Conservation (phyloP, 2,888 invertebrate genomes). For the Acrobasis repandana region DNA sequence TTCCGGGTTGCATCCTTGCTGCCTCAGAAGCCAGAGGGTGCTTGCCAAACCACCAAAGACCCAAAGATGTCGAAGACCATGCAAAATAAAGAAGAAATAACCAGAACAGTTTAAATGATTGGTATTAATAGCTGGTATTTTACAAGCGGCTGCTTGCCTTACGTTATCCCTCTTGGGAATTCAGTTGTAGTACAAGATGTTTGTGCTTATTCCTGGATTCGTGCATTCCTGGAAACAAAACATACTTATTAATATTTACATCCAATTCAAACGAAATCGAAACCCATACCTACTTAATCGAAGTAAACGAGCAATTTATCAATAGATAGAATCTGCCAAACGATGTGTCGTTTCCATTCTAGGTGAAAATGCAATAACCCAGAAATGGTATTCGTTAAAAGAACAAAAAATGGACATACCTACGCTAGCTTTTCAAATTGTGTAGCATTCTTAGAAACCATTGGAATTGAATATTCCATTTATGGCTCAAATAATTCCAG, state of each 20-base stretch:
- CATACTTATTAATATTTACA: background rate
- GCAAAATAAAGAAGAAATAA: no score
- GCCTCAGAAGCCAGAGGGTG: no score
- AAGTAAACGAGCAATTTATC: background rate
- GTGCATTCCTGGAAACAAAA: no score
- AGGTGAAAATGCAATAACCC: constrained; percentile 5
- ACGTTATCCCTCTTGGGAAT: no score
- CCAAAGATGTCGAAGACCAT: no score
- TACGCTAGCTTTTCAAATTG: constrained; percentile 3
- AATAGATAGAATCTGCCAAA: background rate
- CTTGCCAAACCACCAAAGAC: no score
- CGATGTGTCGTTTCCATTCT: background rate
- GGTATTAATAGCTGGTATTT: no score
- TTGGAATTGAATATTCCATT: constrained; percentile 1
- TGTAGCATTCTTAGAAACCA: constrained; percentile 7
- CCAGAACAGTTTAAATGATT: no score
- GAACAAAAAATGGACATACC: constrained; percentile 2
- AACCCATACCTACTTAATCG: background rate
- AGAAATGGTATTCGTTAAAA: constrained; percentile 13
- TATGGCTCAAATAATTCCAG: constrained; percentile 8
- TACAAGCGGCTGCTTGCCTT: no score
- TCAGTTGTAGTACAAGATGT: no score
- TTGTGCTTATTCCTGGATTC: no score
- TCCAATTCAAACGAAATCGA: background rate
- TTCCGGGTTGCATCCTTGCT: no score